Conservation (phyloP, 2,113 vertebrate genomes). For the Dromaius novaehollandiae region DNA sequence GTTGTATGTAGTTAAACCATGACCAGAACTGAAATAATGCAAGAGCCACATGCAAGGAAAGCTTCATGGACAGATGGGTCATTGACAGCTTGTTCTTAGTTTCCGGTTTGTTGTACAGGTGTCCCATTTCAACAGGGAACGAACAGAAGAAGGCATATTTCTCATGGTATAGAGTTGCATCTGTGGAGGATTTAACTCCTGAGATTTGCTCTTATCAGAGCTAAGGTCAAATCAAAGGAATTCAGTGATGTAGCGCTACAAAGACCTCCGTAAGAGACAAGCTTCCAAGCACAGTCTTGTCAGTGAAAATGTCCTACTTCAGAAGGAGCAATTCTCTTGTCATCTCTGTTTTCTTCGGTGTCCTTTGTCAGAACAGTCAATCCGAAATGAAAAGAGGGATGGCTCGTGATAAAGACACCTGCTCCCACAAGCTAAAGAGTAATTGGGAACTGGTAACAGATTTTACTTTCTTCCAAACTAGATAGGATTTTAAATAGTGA, state of each 20-base stretch:
- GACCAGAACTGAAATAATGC: neutral
- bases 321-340: neutral
- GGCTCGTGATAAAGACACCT: neutral
- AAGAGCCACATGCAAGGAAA: neutral
- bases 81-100: no score
- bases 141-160: no score
- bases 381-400: neutral
- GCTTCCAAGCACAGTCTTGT: rapidly evolving
- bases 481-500: neutral
- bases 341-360: neutral
- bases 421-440: neutral
- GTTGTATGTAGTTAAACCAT: neutral
- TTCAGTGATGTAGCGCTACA: neutral
- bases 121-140: no score
- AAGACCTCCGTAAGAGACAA: neutral
- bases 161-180: neutral
- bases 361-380: neutral
- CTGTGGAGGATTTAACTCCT: neutral
- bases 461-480: neutral
- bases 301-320: neutral
- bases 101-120: no score
- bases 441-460: neutral
- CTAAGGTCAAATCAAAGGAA: neutral
- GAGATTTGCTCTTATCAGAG: neutral
- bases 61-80: no score